Conservation (phyloP, 2,113 vertebrate species). For the Percopsis transmontana region DNA sequence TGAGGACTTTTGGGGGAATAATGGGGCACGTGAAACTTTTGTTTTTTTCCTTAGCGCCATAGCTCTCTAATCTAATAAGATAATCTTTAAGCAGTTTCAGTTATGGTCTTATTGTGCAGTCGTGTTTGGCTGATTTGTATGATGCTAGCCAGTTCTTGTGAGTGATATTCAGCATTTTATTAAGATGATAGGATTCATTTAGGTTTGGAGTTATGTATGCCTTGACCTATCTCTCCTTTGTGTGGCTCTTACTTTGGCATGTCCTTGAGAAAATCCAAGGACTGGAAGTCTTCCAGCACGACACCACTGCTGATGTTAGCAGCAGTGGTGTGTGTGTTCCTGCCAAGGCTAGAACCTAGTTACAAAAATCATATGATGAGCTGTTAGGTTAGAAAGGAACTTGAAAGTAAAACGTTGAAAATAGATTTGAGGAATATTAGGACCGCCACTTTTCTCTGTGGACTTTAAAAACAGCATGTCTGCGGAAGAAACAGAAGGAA, state of each 20-base stretch:
- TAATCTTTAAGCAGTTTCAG: background rate
- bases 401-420: background rate
- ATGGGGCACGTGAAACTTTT: background rate
- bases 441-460: background rate
- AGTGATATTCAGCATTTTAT: background rate
- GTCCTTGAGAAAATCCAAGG: constrained; percentile 40
- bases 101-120: background rate
- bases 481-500: too few species aligned
- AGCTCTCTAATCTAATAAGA: too few species aligned
- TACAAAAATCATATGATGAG: background rate
- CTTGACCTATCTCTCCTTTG: constrained; percentile 39
- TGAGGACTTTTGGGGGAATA: background rate
- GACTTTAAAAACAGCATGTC: background rate
- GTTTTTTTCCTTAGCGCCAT: too few species aligned
- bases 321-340: constrained; percentile 13
- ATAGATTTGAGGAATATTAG: background rate
- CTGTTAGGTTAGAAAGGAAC: background rate
- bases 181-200: constrained; percentile 24
- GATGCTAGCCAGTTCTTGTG: background rate
- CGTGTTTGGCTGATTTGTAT: constrained; percentile 1
- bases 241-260: constrained; percentile 42
- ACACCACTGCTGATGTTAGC: constrained; percentile 36
- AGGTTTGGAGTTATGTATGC: constrained; percentile 19
- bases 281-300: constrained; percentile 41
- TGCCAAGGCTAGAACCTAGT: constrained; percentile 1